Evolutionary conservation across 2,888 invertebrate species (phyloP), one percentile per base, ranked within the genome.

Genomic region (Aelia acuminata): DNA sequence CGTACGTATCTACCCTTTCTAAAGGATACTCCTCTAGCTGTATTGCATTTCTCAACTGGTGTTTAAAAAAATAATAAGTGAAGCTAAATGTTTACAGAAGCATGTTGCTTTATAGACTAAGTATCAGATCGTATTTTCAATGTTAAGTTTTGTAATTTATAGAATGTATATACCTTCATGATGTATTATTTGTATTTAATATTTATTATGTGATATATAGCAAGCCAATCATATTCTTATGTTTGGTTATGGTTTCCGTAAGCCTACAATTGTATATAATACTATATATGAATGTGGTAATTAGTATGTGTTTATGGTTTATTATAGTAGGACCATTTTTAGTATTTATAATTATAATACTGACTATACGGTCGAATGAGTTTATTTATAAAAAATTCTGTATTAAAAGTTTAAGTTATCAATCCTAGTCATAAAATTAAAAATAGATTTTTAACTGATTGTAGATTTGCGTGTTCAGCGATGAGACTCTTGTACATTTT

Each of bases 161-260:
- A 88, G 47, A 84, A 11, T 87, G 87, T 87, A 87, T 84, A 88
- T 88, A 84, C 47, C 53, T 88, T 88, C 53, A 84, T 50, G 57
- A 48, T 47, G 26, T 84, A 88, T 88, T 50, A 75, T 84, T 88
- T 88, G 48, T 84, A 88, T 84, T 70, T 39, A 75, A 47, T 48
- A 87, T 88, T n/a, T 31, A 88, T 88, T 84, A 88, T 88, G 88
- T 88, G 88, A 88, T 88, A 88, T 87, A 88, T 84, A 88, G 88
- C 84, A 88, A 88, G 84, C 88, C 88, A 88, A 53, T 88, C 88
- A 88, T 88, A 88, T 84, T 87, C 48, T 84, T 88, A 88, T 88
- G 89, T 89, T 90, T 90, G 88, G 88, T 88, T 89, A 89, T 87
- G 90, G 90, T 90, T 90, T 90, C 90, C 89, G 87, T 87, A 90